Evolutionary conservation across 1,140 invertebrate genomes (phyloP), one percentile per base, ranked within the genome.

Genomic region (Drosophila melanica): DNA sequence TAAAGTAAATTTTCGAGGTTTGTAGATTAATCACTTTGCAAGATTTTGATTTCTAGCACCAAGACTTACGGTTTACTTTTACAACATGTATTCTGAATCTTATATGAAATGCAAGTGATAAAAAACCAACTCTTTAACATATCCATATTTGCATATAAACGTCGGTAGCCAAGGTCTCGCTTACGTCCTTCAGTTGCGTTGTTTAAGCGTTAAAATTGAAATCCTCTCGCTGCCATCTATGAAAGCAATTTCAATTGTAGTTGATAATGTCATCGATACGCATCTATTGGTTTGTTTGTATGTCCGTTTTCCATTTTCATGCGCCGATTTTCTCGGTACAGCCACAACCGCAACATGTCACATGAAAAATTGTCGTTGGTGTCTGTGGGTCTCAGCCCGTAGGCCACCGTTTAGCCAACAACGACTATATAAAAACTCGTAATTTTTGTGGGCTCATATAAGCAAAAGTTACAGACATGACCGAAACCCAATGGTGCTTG

Each of bases 301-400:
- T 37, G 10, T 14, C 53, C 37, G 11, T 41, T 50, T 42, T 51
- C 2, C 60, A 18, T 27, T 35, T 44, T 37, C 55, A 45, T 41
- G 37, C 11, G 33, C n/a, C 50, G 60, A 57, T 71, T 65, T 57
- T 14, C 45, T 44, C 37, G 35, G 14, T 16, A 70, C 39, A 44
- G 35, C 60, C 45, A 48, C 68, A 51, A 50, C 23, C 44, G n/a
- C 53, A 47, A 42, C 27, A 45, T 42, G 10, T 27, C 42, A 14
- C 72, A 76, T 85, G 84, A 84, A 77, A 81, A 81, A 68, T 75
- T 84, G 60, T 48, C 65, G 53, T 67, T 84, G 80, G 59, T 71
- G 66, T 75, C 65, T 48, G 47, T 54, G 39, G n/a, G 55, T 53
- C 30, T 50, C 68, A 30, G 50, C 27, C 47, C 48, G 63, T 51